These are phyloP conservation scores for Hemibagrus wyckioides DNA, from an alignment of 2,113 vertebrate species.

Conservation along the genomic window DNA sequence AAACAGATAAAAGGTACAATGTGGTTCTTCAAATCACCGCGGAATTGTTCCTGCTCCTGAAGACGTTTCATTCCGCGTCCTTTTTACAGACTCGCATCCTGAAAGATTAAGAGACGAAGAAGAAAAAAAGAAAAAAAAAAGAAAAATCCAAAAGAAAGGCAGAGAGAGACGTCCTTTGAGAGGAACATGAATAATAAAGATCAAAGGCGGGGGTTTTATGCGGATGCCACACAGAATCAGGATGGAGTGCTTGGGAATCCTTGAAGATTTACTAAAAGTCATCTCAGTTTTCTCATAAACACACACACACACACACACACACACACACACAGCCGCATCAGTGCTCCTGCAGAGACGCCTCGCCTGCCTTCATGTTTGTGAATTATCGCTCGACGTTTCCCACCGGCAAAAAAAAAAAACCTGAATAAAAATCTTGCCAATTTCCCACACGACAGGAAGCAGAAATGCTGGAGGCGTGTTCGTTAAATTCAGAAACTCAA, in stretches of 20 bases:
- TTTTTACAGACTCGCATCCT: neutral
- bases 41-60: neutral
- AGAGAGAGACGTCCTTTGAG: neutral
- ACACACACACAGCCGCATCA: neutral
- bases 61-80: neutral
- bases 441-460: neutral
- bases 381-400: neutral
- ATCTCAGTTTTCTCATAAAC: neutral
- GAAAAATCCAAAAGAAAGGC: neutral
- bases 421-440: neutral
- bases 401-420: neutral
- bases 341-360: neutral
- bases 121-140: neutral
- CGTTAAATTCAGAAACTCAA: neutral
- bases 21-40: neutral
- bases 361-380: slow-evolving; percentile 5
- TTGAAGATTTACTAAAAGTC: slow-evolving; percentile 26
- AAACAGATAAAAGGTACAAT: neutral
- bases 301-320: slow-evolving; percentile 1
- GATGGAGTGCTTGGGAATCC: neutral
- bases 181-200: neutral
- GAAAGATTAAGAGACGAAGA: neutral
- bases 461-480: neutral
- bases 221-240: neutral
- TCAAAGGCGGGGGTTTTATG: neutral